These are phyloP conservation scores for Heptranchias perlo DNA, from an alignment of 2,113 vertebrate genomes.

Conservation along the genomic window DNA sequence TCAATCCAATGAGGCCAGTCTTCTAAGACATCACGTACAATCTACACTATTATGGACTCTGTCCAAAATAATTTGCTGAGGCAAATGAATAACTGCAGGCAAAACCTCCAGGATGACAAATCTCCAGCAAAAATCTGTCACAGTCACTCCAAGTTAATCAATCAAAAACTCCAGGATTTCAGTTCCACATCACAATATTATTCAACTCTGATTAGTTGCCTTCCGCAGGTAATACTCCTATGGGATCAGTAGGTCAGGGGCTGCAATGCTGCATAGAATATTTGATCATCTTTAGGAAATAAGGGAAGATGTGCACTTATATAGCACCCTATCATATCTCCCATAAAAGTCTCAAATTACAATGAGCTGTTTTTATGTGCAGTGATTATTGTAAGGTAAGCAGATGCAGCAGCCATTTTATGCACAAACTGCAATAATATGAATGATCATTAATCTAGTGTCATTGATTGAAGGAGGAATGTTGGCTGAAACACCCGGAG, in stretches of 20 bases:
- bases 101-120: not conserved
- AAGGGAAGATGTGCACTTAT: not conserved
- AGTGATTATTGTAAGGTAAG: not conserved
- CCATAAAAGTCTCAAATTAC: not conserved
- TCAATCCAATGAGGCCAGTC: not conserved
- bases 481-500: not conserved
- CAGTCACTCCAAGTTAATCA: not conserved
- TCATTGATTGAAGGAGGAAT: not conserved
- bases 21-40: not conserved
- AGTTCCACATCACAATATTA: not conserved
- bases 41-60: not conserved
- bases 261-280: not conserved
- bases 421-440: not conserved
- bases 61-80: not conserved
- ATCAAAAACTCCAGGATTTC: not conserved
- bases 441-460: not conserved
- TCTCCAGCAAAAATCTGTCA: not conserved
- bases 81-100: not conserved
- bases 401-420: not conserved
- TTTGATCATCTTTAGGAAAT: not conserved
- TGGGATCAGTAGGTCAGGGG: not conserved
- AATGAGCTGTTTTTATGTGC: not conserved
- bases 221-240: not conserved
- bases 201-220: not conserved
- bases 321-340: not conserved